Conservation (phyloP, 2,797 vertebrate species). For the Acanthurus leucopareius region DNA sequence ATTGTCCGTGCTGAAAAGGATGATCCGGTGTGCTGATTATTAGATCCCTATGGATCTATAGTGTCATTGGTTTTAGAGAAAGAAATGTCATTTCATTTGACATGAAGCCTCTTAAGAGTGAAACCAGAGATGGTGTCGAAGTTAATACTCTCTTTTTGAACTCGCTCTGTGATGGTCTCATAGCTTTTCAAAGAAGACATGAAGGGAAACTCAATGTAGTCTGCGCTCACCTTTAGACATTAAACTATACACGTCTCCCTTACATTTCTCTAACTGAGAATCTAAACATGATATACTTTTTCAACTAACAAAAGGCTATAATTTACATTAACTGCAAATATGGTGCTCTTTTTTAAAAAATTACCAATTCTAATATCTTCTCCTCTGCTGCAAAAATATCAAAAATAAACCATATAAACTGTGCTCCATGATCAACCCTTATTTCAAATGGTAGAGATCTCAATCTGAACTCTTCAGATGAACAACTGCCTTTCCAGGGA, state of each 20-base stretch:
- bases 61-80: slow-evolving; percentile 37
- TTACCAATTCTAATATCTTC: neutral
- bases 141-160: slow-evolving; percentile 1
- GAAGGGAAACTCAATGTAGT: neutral
- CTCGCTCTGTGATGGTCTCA: neutral
- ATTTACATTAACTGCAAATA: neutral
- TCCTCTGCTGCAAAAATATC: too few relatives aligned
- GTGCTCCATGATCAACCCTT: neutral
- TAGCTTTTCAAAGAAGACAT: neutral
- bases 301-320: neutral
- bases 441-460: neutral
- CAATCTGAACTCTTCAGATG: slow-evolving; percentile 33
- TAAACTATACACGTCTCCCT: neutral
- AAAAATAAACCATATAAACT: neutral
- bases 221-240: neutral
- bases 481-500: slow-evolving; percentile 49
- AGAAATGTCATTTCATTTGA: slow-evolving; percentile 41
- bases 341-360: neutral
- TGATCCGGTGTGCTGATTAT: slow-evolving; percentile 61
- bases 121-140: slow-evolving; percentile 1
- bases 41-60: slow-evolving; percentile 50
- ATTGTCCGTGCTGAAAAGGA: slow-evolving; percentile 56
- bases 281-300: neutral
- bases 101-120: slow-evolving; percentile 33
- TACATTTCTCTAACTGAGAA: neutral